phyloP scores from a whole-genome alignment of 2,888 invertebrate species.

The Morpho achilles region DNA sequence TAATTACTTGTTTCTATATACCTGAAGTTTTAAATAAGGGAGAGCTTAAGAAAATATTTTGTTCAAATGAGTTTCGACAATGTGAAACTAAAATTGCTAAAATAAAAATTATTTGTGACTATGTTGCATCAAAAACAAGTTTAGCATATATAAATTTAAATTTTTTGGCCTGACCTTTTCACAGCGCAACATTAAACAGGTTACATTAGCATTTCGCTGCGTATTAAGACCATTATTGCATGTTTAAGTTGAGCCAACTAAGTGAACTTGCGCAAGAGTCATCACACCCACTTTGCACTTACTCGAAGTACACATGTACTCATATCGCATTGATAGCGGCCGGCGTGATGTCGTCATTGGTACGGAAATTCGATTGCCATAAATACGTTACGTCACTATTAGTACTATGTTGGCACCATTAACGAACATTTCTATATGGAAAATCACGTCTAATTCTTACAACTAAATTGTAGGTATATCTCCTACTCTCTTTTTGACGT shows the following conservation, averaged over 20 bases:
- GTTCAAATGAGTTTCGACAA: too few species aligned
- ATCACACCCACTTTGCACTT: conserved; percentile 9
- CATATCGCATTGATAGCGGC: conserved; percentile 26
- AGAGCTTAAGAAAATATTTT: too few species aligned
- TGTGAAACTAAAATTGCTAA: too few species aligned
- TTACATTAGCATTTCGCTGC: not conserved
- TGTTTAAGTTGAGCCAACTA: not conserved
- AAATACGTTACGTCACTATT: conserved; percentile 7
- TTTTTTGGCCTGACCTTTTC: too few species aligned
- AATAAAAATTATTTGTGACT: too few species aligned
- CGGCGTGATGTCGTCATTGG: conserved; percentile 11
- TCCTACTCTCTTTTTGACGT: too few species aligned
- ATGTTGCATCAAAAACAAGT: too few species aligned
- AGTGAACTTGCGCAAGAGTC: conserved; percentile 18
- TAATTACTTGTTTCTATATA: too few species aligned
- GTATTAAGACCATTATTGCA: not conserved
- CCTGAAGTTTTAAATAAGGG: too few species aligned
- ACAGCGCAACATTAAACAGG: too few species aligned
- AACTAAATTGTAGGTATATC: too few species aligned
- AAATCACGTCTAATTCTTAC: not conserved
- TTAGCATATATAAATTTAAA: too few species aligned
- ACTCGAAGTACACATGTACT: conserved; percentile 32
- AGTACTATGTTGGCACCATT: not conserved
- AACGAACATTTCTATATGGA: not conserved
- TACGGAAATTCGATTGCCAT: conserved; percentile 23